These are phyloP conservation scores for Zapornia atra DNA, from an alignment of 2,113 vertebrate species.

Conservation along the genomic window DNA sequence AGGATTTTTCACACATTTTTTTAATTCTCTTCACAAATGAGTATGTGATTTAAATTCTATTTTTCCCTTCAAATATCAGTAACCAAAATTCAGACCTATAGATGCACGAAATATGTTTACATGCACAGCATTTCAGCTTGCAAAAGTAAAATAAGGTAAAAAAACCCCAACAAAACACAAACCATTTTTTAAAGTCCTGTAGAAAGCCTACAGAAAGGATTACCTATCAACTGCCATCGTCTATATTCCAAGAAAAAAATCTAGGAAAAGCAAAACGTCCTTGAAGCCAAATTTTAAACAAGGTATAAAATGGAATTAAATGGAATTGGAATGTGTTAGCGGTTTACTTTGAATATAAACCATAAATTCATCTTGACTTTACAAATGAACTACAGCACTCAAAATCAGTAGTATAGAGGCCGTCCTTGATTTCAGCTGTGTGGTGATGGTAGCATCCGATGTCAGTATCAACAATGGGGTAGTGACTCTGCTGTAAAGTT, in stretches of 20 bases:
- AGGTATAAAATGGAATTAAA: slow-evolving; percentile 24
- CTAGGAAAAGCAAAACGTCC: slow-evolving; percentile 26
- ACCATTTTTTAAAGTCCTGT: slow-evolving; percentile 5
- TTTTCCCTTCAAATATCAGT: slow-evolving; percentile 24
- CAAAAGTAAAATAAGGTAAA: background rate
- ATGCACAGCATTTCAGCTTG: slow-evolving; percentile 46
- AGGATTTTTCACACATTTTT: background rate
- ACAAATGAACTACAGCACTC: background rate
- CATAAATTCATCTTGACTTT: background rate
- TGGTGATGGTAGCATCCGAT: background rate
- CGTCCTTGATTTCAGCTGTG: background rate
- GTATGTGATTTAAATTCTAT: slow-evolving; percentile 4
- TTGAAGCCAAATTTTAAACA: slow-evolving; percentile 34
- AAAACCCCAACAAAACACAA: background rate
- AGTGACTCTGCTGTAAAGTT: background rate
- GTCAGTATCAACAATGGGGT: background rate
- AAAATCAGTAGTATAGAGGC: background rate
- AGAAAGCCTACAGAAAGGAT: slow-evolving; percentile 23
- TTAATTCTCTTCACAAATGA: slow-evolving; percentile 25
- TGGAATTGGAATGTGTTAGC: background rate
- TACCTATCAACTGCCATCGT: background rate
- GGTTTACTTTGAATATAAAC: slow-evolving; percentile 10
- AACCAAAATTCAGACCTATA: slow-evolving; percentile 27
- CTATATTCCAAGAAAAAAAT: background rate
- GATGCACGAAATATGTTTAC: slow-evolving; percentile 17